These are phyloP conservation scores for Synanthedon andrenaeformis DNA, from an alignment of 2,888 invertebrate species.

Conservation along the genomic window DNA sequence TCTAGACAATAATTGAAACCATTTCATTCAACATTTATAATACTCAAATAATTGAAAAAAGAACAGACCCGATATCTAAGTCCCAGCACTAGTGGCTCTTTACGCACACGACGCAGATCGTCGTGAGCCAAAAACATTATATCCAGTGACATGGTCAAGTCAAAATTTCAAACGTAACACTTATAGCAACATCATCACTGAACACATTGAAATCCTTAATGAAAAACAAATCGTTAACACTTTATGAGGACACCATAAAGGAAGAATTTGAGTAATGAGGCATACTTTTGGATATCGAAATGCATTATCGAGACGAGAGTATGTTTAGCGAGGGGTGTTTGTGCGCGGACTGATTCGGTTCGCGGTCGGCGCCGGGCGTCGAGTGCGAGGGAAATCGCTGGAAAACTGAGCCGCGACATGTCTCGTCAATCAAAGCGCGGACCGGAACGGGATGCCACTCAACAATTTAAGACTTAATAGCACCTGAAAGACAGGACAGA, in stretches of 20 bases:
- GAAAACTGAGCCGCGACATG: slow-evolving; percentile 34
- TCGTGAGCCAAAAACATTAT: slow-evolving; percentile 69
- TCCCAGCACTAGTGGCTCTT: slow-evolving; percentile 56
- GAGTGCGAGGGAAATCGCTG: slow-evolving; percentile 51
- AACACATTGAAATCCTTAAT: slow-evolving; percentile 3
- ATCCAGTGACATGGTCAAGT: slow-evolving; percentile 50
- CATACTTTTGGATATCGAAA: slow-evolving; percentile 52
- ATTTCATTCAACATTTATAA: no score
- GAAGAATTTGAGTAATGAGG: slow-evolving; percentile 30
- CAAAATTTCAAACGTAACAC: slow-evolving; percentile 16
- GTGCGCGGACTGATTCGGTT: slow-evolving; percentile 38
- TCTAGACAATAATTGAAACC: no score
- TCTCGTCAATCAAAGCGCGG: slow-evolving; percentile 29
- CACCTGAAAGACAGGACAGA: no score
- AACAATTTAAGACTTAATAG: background rate
- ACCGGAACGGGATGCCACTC: slow-evolving; percentile 36
- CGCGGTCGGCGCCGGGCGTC: slow-evolving; percentile 23
- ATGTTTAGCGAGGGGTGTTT: slow-evolving; percentile 23
- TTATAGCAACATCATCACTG: slow-evolving; percentile 27
- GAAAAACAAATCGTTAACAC: slow-evolving; percentile 28
- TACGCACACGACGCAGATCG: slow-evolving; percentile 60
- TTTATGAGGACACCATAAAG: slow-evolving; percentile 36
- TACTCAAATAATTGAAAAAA: no score
- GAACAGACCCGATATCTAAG: slow-evolving; percentile 60
- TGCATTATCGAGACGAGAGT: slow-evolving; percentile 49